Conservation (phyloP, 2,113 vertebrate species). For the Stercorarius parasiticus region DNA sequence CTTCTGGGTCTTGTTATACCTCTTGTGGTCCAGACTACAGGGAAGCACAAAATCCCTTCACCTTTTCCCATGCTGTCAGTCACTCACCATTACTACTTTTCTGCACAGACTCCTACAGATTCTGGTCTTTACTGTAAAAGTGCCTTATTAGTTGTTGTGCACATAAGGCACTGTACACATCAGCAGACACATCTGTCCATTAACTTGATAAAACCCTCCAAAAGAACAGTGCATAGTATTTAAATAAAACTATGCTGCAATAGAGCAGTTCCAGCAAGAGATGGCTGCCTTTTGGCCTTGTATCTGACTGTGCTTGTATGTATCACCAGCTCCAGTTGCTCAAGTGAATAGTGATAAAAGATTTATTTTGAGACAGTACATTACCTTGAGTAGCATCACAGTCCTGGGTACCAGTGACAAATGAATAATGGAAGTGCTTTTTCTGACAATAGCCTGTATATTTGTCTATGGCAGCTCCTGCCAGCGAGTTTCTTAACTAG, state of each 20-base stretch:
- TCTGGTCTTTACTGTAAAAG: not conserved
- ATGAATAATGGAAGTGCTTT: slow-evolving; percentile 48
- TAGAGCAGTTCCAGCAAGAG: not conserved
- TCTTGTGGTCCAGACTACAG: not conserved
- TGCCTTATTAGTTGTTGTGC: not conserved
- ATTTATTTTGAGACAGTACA: slow-evolving; percentile 51
- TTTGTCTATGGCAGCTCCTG: slow-evolving; percentile 26
- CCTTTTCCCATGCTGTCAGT: not conserved
- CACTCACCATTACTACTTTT: not conserved
- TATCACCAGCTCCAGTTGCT: not conserved
- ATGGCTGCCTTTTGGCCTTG: not conserved
- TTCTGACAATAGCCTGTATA: slow-evolving; percentile 20
- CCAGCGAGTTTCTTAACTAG: slow-evolving; percentile 14
- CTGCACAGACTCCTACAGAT: not conserved
- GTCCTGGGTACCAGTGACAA: slow-evolving; percentile 22
- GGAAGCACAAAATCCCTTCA: not conserved
- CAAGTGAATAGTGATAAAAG: slow-evolving; percentile 35
- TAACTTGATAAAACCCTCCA: not conserved
- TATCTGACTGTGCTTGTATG: not conserved
- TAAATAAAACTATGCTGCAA: not conserved
- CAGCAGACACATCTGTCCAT: not conserved
- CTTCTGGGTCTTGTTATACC: not conserved
- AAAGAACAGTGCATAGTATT: not conserved
- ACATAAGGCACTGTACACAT: not conserved
- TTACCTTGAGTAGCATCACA: slow-evolving; percentile 58